A percentile compares a stretch with the other conserved stretches of the same genome.
Evolutionary conservation across 2,888 invertebrate species (phyloP).

Genomic region (Plebejus argus): DNA sequence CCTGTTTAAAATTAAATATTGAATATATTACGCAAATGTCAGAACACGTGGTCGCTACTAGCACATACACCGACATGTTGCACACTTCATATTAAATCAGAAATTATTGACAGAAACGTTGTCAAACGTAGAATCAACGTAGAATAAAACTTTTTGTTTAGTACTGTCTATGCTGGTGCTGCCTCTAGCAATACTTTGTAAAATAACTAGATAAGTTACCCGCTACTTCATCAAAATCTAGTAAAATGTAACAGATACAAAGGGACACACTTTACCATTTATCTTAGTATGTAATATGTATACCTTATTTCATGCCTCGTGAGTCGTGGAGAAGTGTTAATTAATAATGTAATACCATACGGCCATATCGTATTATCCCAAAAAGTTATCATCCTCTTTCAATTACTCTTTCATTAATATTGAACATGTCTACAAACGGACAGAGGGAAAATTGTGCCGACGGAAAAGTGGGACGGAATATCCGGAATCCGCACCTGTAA

Average conservation of each 20-base stretch:
- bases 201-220: not conserved
- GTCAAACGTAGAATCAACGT: no score
- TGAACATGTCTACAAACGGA: slow-evolving; percentile 2
- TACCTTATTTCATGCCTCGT: not conserved
- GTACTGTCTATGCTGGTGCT: no score
- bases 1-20: no score
- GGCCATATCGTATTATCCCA: not conserved
- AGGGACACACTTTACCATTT: not conserved
- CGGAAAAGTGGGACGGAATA: slow-evolving; percentile 4
- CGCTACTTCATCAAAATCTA: not conserved
- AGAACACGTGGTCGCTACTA: no score
- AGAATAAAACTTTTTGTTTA: no score
- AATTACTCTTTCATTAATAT: slow-evolving; percentile 20
- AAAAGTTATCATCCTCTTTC: not conserved
- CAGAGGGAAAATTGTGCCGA: slow-evolving; percentile 6
- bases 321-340: not conserved
- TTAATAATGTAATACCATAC: not conserved
- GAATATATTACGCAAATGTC: no score
- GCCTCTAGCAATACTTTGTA: no score
- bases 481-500: not conserved
- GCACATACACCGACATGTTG: no score
- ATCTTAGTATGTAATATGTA: not conserved
- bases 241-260: not conserved
- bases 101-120: no score
- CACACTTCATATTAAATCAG: no score